These are phyloP conservation scores for Agrochola lychnidis DNA, from an alignment of 2,888 invertebrate species.

Conservation along the genomic window DNA sequence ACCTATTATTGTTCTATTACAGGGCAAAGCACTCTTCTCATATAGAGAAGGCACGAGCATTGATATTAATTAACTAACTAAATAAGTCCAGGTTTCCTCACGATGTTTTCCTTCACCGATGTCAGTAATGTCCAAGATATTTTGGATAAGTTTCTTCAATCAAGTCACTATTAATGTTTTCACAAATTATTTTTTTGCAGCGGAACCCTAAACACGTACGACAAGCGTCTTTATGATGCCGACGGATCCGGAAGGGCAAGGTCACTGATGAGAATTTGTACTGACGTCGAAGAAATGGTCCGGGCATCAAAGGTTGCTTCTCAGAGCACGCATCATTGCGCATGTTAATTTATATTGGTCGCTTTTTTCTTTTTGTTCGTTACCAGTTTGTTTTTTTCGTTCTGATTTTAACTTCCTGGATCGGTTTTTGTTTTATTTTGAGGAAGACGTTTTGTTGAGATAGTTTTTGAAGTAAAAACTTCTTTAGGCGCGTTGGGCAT, in stretches of 20 bases:
- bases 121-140: too few species aligned
- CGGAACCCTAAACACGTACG: constrained; percentile 66
- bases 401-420: constrained; percentile 36
- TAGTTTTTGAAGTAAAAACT: background rate
- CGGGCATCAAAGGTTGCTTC: constrained; percentile 54
- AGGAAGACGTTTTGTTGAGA: background rate
- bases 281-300: constrained; percentile 62
- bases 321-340: constrained; percentile 51
- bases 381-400: constrained; percentile 20
- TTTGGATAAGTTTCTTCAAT: background rate
- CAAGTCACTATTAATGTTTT: background rate
- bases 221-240: constrained; percentile 70
- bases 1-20: too few species aligned
- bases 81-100: too few species aligned
- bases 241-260: constrained; percentile 79
- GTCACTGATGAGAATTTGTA: constrained; percentile 68
- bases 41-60: too few species aligned
- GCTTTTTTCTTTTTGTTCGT: constrained; percentile 21
- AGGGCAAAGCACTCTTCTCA: too few species aligned
- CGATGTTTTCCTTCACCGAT: too few species aligned
- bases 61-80: too few species aligned
- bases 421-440: constrained; percentile 7
- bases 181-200: background rate
- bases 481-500: too few species aligned
- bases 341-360: constrained; percentile 49